These are phyloP conservation scores for Heteronetta atricapilla DNA, from an alignment of 2,113 vertebrate species.

Conservation along the genomic window DNA sequence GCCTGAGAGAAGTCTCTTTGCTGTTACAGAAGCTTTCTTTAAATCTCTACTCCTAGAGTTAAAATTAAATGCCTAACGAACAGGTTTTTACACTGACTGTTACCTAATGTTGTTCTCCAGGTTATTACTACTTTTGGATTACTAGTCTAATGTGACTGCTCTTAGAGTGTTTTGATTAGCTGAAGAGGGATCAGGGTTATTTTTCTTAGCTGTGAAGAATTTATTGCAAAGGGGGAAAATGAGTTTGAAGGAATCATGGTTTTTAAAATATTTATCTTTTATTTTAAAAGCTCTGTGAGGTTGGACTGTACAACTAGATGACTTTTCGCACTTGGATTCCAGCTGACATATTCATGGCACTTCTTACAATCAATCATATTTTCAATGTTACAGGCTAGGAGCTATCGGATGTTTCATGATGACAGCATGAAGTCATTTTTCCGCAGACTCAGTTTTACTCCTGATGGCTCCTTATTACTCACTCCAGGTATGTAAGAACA, in stretches of 20 bases:
- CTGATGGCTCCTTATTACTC: constrained; percentile 92
- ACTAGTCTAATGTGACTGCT: not conserved
- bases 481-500: constrained; percentile 81
- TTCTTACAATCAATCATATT: rapidly evolving
- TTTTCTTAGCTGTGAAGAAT: constrained; percentile 19
- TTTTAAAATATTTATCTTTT: not conserved
- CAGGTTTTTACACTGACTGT: not conserved
- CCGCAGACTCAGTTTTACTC: constrained; percentile 92
- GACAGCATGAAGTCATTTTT: constrained; percentile 99
- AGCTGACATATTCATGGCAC: not conserved
- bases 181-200: not conserved
- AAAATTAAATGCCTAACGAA: not conserved
- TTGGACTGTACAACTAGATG: not conserved
- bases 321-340: not conserved
- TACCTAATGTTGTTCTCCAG: not conserved
- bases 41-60: not conserved
- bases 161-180: not conserved
- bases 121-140: not conserved
- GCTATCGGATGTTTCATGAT: constrained; percentile 93
- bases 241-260: not conserved
- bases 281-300: not conserved
- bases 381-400: constrained; percentile 78
- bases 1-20: not conserved
- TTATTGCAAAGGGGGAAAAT: not conserved
- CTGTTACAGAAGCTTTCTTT: not conserved